These are phyloP conservation scores for Aspidapion aeneum DNA, from an alignment of 2,888 invertebrate species.

Conservation along the genomic window DNA sequence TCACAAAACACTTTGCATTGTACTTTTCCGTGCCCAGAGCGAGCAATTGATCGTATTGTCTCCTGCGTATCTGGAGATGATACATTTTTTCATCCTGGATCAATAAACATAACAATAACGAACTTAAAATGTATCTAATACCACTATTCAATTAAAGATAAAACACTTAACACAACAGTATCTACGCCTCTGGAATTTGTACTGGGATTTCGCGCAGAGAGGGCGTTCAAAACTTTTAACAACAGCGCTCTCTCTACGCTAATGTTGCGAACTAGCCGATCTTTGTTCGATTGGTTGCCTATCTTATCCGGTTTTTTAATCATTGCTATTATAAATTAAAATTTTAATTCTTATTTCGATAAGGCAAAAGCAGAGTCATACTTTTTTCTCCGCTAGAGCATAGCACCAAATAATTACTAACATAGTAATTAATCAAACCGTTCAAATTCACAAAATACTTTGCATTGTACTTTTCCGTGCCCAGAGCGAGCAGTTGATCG, in stretches of 20 bases:
- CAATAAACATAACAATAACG: too few relatives aligned
- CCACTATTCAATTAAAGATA: too few relatives aligned
- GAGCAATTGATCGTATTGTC: slow-evolving; percentile 52
- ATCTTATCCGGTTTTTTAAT: too few relatives aligned
- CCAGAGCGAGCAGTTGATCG: slow-evolving; percentile 55
- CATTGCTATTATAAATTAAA: too few relatives aligned
- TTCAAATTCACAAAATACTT: slow-evolving; percentile 52
- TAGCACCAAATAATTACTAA: slow-evolving; percentile 52
- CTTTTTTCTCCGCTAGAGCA: slow-evolving; percentile 52
- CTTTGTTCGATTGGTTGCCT: too few relatives aligned
- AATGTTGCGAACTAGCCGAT: too few relatives aligned
- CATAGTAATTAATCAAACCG: slow-evolving; percentile 54
- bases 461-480: slow-evolving; percentile 54
- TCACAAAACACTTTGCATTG: slow-evolving; percentile 53
- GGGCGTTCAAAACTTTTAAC: too few relatives aligned
- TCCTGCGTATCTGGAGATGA: slow-evolving; percentile 55
- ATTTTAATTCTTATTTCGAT: slow-evolving; percentile 31
- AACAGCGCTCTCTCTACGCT: too few relatives aligned
- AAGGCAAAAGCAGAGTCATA: slow-evolving; percentile 52
- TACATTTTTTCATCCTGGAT: slow-evolving; percentile 53
- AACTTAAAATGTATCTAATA: too few relatives aligned
- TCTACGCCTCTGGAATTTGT: too few relatives aligned
- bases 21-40: slow-evolving; percentile 55
- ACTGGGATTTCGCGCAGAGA: too few relatives aligned
- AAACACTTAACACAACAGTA: too few relatives aligned